Evolutionary conservation across 92 coral and sea anemone genomes (phyloP).

Genomic region (Porites evermanni): DNA sequence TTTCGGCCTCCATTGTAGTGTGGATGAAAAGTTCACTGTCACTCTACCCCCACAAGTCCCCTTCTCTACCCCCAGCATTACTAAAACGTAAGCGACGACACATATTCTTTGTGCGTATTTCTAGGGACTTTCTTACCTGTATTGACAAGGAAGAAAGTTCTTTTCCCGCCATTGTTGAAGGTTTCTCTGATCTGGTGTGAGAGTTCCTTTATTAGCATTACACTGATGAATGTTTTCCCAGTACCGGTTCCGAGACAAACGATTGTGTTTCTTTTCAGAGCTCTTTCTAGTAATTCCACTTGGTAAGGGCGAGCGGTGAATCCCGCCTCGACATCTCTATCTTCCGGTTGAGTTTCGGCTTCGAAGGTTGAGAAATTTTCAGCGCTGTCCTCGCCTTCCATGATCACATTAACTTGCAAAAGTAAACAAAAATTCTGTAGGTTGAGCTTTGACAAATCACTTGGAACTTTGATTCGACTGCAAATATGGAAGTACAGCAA

Average conservation of each 20-base stretch:
- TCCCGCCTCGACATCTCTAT: neutral
- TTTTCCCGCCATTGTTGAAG: constrained; percentile 76
- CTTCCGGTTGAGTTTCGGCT: constrained; percentile 13
- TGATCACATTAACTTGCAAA: neutral
- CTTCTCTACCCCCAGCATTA: too few relatives aligned
- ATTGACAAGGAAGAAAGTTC: constrained; percentile 92
- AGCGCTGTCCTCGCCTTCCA: constrained; percentile 16
- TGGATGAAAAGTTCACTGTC: too few relatives aligned
- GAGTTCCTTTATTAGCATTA: constrained; percentile 90
- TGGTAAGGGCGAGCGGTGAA: constrained; percentile 88
- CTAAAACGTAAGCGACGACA: too few relatives aligned
- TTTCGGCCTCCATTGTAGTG: too few relatives aligned
- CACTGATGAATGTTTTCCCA: constrained; percentile 97
- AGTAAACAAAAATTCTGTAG: too few relatives aligned
- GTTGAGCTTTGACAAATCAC: too few relatives aligned
- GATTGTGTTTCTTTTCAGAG: constrained; percentile 78
- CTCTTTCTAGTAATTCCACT: constrained; percentile 79
- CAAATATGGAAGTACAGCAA: too few relatives aligned
- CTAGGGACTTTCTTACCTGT: constrained; percentile 65
- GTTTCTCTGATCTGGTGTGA: constrained; percentile 71
- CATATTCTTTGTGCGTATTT: too few relatives aligned
- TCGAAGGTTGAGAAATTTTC: constrained; percentile 15
- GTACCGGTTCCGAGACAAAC: constrained; percentile 98
- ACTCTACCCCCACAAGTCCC: too few relatives aligned
- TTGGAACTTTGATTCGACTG: too few relatives aligned